Base-by-base conservation (phyloP, 1,140 invertebrate species). In the Carposina sasakii region DNA sequence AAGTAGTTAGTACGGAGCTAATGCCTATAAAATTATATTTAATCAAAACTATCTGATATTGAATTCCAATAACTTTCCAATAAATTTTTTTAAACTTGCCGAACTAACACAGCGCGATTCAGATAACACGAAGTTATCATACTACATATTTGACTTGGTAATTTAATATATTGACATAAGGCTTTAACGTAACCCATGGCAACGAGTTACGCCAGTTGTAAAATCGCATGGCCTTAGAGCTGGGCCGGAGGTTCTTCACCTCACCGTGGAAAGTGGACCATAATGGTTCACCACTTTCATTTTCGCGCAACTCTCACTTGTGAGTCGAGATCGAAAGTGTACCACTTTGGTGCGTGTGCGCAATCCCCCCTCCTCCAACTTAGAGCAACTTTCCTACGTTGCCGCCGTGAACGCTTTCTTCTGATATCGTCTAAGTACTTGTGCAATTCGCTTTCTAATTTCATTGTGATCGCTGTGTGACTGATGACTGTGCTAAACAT, bases 281-380 rank as follows among this genome's bases (percentile, higher is more conserved):
- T 79, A 77, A 81, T 81, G 73, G 71, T 66, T 74, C 55, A 83
- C 68, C 76, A 83, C 79, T 83, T 83, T 83, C 79, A 72, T 81
- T 83, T 83, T 83, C 79, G 67, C 70, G 71, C 71, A 79, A 78
- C 79, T 83, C 79, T 83, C 79, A 81, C 79, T 64, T 62, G 70
- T 72, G 67, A 67, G 67, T 72, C 55, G 71, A 83, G 76, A 83
- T 79, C 76, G 79, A 83, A 81, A 83, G 79, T 81, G 77, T 83
- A 79, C 71, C 60, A 82, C 79, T 79, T 83, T 71, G 60, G 63
- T 81, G 79, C 76, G 79, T 79, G 69, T 64, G 79, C 76, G 76
- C 79, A 79, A 37, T 57, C 48, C 52, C 67, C 65, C 52, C 44
- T 52, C 54, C 46, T 52, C 44, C 60, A 53, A 41, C 44, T n/a